Conservation (phyloP, 2,797 vertebrate species). For the Nothura maculosa region DNA sequence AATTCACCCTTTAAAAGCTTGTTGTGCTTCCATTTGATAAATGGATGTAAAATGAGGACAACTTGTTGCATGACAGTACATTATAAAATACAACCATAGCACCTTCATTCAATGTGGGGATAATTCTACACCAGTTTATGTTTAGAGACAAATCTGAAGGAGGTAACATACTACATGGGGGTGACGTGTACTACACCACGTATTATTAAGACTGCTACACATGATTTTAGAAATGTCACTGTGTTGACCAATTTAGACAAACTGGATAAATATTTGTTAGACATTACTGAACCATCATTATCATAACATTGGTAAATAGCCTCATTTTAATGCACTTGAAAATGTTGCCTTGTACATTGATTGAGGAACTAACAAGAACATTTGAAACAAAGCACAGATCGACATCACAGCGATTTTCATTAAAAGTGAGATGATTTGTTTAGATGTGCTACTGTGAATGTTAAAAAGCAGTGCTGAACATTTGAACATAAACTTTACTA, state of each 20-base stretch:
- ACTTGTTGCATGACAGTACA: background rate
- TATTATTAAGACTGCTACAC: background rate
- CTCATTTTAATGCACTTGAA: slow-evolving; percentile 51
- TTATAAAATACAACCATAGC: rapidly evolving
- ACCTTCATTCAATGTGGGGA: background rate
- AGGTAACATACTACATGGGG: background rate
- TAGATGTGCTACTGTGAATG: slow-evolving; percentile 31
- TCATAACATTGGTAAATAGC: background rate
- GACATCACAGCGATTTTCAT: slow-evolving; percentile 38
- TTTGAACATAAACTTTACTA: slow-evolving; percentile 40
- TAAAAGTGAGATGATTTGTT: slow-evolving; percentile 60
- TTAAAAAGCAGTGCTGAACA: slow-evolving; percentile 31
- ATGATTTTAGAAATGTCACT: background rate
- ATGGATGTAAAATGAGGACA: background rate
- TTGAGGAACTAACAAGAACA: slow-evolving; percentile 40
- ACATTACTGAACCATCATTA: slow-evolving; percentile 2
- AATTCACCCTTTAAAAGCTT: background rate
- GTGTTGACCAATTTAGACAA: background rate
- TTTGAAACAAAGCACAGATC: slow-evolving; percentile 52
- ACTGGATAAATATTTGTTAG: slow-evolving; percentile 36
- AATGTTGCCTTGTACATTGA: slow-evolving; percentile 46
- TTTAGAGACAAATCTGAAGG: background rate
- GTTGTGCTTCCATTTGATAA: background rate
- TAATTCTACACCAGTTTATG: background rate
- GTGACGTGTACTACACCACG: background rate